Evolutionary conservation across 1,140 invertebrate genomes (phyloP), one percentile per base, ranked within the genome.

Genomic region (Geopemphigus sp.): DNA sequence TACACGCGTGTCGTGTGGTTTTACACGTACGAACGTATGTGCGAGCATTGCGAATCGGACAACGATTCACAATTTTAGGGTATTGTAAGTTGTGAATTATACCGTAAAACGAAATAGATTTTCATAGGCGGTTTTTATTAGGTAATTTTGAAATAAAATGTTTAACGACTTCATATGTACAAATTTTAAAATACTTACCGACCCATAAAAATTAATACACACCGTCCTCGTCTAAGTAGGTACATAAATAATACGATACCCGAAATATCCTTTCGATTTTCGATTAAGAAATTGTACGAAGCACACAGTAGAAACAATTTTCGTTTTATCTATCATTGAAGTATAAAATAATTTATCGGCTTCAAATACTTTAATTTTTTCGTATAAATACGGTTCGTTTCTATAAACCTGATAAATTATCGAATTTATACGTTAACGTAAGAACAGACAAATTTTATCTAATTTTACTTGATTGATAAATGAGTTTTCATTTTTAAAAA

Each of bases 191-290:
- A 50, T 50, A 50, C 12, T 50, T 50, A 39, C 32, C 3, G 32
- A 39, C 32, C n/a, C n/a, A n/a, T n/a, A n/a, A n/a, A n/a, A 39
- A 39, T 39, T 39, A 39, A 39, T 39, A 50, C 11, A 45, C 11
- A 45, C 11, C 11, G 14, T 50, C 1, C 12, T 50, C 47, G 47
- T 50, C 1, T 50, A 50, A 50, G 32, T 50, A 50, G 47, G 47
- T 12, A 50, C 14, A 6, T 1, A 50, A 50, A 8, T 50, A 50
- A 1, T 15, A 74, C 19, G 59, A 57, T 78, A 78, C 74, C 74
- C 74, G 47, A 78, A 78, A 63, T 78, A 50, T 63, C 63, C 57
- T 19, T 26, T 47, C 26, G 56, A 47, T 63, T 63, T 61, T 59
- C n/a, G 39, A 26, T 61, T 17, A 5, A 45, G 0, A 19, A 78